Evolutionary conservation across 1,140 invertebrate species (phyloP).

Genomic region (Drosophila azteca): DNA sequence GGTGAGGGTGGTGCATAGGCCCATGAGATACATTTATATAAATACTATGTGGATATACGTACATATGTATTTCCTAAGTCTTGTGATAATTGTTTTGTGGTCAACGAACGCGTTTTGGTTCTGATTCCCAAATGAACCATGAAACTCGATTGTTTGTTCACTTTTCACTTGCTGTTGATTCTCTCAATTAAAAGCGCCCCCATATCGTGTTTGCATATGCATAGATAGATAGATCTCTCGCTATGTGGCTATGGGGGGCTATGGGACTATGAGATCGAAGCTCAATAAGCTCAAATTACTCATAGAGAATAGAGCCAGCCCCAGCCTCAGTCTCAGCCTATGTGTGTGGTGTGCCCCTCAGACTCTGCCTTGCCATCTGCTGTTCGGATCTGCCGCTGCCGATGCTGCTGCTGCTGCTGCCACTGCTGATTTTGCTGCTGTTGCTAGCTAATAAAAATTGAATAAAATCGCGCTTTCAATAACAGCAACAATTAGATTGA

Average conservation of each 20-base stretch:
- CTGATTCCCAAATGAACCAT: background rate
- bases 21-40: too few species aligned
- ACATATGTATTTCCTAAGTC: too few species aligned
- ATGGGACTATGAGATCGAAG: slow-evolving; percentile 24
- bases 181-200: slow-evolving; percentile 32
- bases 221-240: slow-evolving; percentile 5
- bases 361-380: background rate
- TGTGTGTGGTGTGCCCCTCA: slow-evolving; percentile 6
- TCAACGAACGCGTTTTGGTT: background rate
- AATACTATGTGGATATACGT: too few species aligned
- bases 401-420: background rate
- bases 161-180: slow-evolving; percentile 15
- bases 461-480: slow-evolving; percentile 80
- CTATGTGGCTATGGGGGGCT: slow-evolving; percentile 8
- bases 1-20: too few species aligned
- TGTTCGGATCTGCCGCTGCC: background rate
- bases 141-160: background rate
- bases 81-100: slow-evolving; percentile 19
- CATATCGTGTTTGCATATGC: slow-evolving; percentile 32
- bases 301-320: slow-evolving; percentile 10
- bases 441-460: slow-evolving; percentile 75
- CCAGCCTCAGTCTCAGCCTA: too few species aligned
- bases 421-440: slow-evolving; percentile 13
- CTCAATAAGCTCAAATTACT: slow-evolving; percentile 49
- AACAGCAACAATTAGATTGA: slow-evolving; percentile 44